phyloP scores from a whole-genome alignment of 1,140 invertebrate genomes.

The Paraescarpia echinospica region DNA sequence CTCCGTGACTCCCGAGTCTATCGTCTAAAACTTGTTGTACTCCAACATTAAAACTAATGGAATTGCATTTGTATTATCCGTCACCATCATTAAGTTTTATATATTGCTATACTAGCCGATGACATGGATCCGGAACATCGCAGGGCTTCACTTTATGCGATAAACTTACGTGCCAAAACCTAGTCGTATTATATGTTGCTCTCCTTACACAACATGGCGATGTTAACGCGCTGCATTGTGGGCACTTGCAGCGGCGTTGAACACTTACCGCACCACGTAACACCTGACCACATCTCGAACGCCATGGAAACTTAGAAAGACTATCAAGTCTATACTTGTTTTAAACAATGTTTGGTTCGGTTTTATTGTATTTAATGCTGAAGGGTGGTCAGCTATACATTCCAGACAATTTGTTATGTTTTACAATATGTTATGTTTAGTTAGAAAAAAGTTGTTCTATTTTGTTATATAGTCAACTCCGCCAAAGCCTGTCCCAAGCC shows the following conservation, averaged over 20 bases:
- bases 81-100: background rate
- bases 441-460: too few species aligned
- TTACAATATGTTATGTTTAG: too few species aligned
- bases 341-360: background rate
- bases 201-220: background rate
- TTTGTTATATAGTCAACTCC: too few species aligned
- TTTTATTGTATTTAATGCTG: background rate
- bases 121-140: background rate
- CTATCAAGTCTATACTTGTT: too few species aligned
- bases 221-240: background rate
- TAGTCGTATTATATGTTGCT: background rate
- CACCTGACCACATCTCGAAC: background rate
- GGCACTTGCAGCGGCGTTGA: background rate
- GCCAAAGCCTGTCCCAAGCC: too few species aligned
- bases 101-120: background rate
- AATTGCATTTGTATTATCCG: background rate
- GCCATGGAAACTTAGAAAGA: background rate
- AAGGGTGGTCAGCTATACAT: background rate
- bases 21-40: background rate
- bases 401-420: background rate
- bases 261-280: background rate
- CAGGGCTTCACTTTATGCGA: background rate
- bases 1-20: background rate
- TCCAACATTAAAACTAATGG: background rate
- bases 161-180: slow-evolving; percentile 1